These are phyloP conservation scores for Parnassius apollo DNA, from an alignment of 2,888 invertebrate genomes.

Conservation along the genomic window DNA sequence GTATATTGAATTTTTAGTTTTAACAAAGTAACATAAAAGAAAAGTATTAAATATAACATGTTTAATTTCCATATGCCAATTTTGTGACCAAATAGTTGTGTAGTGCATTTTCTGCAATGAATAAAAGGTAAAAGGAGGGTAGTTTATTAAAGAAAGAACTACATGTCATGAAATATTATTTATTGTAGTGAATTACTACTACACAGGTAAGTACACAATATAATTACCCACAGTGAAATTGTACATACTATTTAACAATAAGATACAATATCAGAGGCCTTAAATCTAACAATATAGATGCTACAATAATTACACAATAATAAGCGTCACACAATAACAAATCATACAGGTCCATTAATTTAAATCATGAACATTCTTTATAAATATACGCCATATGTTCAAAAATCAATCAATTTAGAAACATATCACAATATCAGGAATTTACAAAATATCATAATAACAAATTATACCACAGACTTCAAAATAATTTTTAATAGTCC, in stretches of 20 bases:
- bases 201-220: slow-evolving; percentile 55
- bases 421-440: slow-evolving; percentile 4
- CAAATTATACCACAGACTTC: slow-evolving; percentile 9
- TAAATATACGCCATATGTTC: slow-evolving; percentile 21
- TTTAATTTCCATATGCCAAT: neutral
- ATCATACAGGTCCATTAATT: slow-evolving; percentile 19
- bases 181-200: slow-evolving; percentile 66
- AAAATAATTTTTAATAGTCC: neutral
- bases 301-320: slow-evolving; percentile 10
- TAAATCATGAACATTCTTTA: slow-evolving; percentile 31
- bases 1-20: no score
- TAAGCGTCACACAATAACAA: slow-evolving; percentile 9
- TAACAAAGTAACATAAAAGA: no score
- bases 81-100: neutral
- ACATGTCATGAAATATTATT: slow-evolving; percentile 68
- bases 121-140: slow-evolving; percentile 36
- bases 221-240: slow-evolving; percentile 44
- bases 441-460: slow-evolving; percentile 13
- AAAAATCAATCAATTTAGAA: slow-evolving; percentile 10
- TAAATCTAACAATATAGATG: slow-evolving; percentile 14
- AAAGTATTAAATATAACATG: no score
- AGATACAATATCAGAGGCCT: slow-evolving; percentile 11
- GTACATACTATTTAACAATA: slow-evolving; percentile 42
- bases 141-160: slow-evolving; percentile 51
- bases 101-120: slow-evolving; percentile 30